Percentiles rank a stretch among this genome's conserved stretches.
Evolutionary conservation across 2,888 invertebrate species (phyloP).

Genomic region (Melolontha melolontha): DNA sequence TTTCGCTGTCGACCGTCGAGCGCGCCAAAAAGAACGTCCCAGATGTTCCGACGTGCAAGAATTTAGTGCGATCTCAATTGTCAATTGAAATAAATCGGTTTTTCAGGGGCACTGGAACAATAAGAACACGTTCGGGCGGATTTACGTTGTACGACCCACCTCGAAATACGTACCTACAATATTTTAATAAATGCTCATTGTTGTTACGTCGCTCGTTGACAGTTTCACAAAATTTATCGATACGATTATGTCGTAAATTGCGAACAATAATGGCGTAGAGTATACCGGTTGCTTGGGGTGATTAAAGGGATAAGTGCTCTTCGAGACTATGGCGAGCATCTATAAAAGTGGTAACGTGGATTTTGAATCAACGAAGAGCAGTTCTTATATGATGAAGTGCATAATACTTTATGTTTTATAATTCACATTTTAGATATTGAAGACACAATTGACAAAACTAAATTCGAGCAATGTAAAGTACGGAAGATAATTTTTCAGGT

Average conservation of each 20-base stretch:
- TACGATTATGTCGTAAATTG: conserved; percentile 4
- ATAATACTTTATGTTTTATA: too few species aligned
- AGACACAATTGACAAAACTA: too few species aligned
- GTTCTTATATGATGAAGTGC: too few species aligned
- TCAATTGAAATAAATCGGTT: conserved; percentile 23
- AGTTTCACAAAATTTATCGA: conserved; percentile 2
- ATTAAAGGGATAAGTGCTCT: neutral
- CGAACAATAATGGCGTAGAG: neutral
- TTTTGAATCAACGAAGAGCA: too few species aligned
- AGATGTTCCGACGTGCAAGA: conserved; percentile 20
- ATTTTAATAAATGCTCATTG: neutral
- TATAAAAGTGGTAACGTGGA: too few species aligned
- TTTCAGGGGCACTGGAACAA: neutral
- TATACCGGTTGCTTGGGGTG: neutral
- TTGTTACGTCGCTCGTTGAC: neutral
- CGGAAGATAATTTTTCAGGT: too few species aligned
- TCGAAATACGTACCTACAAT: conserved; percentile 1
- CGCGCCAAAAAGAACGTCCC: neutral
- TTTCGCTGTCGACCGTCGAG: conserved; percentile 1
- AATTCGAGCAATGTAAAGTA: too few species aligned
- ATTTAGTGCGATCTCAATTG: conserved; percentile 30
- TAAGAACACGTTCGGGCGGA: neutral
- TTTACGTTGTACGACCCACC: neutral
- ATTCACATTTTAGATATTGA: too few species aligned
- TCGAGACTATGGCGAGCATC: too few species aligned